phyloP scores from a whole-genome alignment of 2,888 invertebrate genomes.

The Invenusta paracnida region DNA sequence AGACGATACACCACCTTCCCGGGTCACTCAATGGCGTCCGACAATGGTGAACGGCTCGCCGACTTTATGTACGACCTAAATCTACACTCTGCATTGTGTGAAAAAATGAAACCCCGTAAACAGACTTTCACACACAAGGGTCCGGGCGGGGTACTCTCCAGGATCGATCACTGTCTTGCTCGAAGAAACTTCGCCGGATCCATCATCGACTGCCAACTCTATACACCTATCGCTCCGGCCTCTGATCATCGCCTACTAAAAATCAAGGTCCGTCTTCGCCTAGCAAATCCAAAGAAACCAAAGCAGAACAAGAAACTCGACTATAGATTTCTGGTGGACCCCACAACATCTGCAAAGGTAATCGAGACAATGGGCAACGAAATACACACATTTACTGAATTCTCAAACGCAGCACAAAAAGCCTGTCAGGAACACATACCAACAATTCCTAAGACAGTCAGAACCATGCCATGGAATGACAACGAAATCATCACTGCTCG shows the following conservation, averaged over 20 bases:
- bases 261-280: constrained; percentile 29
- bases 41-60: constrained; percentile 29
- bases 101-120: constrained; percentile 25
- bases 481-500: constrained; percentile 29
- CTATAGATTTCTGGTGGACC: constrained; percentile 26
- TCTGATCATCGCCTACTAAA: constrained; percentile 22
- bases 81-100: constrained; percentile 26
- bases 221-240: constrained; percentile 29
- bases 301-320: constrained; percentile 29
- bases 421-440: constrained; percentile 29
- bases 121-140: constrained; percentile 29
- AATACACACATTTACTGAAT: constrained; percentile 29
- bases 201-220: constrained; percentile 29
- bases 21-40: constrained; percentile 27
- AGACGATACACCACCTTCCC: constrained; percentile 27
- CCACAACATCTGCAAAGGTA: constrained; percentile 29
- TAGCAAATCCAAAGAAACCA: constrained; percentile 26
- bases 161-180: constrained; percentile 27
- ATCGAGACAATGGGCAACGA: constrained; percentile 29
- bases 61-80: constrained; percentile 27
- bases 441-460: constrained; percentile 26
- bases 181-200: constrained; percentile 27
- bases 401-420: constrained; percentile 29
- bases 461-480: constrained; percentile 25
- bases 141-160: constrained; percentile 24